Evolutionary conservation across 1,140 invertebrate species (phyloP), one percentile per base, ranked within the genome.

Genomic region (Drosophila orosa): DNA sequence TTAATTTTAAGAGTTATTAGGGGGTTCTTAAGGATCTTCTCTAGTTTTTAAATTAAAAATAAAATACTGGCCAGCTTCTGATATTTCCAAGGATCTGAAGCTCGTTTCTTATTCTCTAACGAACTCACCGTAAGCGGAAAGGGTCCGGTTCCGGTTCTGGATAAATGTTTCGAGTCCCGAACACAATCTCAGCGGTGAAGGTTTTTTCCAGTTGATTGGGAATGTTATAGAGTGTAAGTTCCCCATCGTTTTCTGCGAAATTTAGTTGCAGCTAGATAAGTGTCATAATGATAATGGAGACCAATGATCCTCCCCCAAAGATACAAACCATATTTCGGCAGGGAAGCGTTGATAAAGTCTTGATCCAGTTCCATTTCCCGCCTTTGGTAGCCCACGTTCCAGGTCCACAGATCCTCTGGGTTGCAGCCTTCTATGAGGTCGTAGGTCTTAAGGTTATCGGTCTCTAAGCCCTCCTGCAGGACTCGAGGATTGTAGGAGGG

Each of bases 131-230:
- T 22, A 47, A 12, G 7, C 50, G 52, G 19, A 37, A 15, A 10
- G 52, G 12, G 1, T 78, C 77, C 15, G 10, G 31, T 31, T 80
- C 75, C 0, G 56, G 58, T 27, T 90, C 77, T 0, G 90, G 81
- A 52, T 74, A 80, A 13, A 91, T 78, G 15, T 90, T 85, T 3
- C 75, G 61, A 24, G 69, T 79, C 9, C 90, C 90, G 17, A 90
- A 90, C 29, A 90, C 90, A 48, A 91, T 87, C 61, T 89, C 81
- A 5, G 84, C 90, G 0, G 52, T 80, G 39, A 91, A 91, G 12
- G 90, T 91, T 48, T 83, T 84, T 6, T 79, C 72, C 68, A 91
- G 47, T 45, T 91, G 84, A 0, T 65, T 75, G 19, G 90, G 90
- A 74, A 91, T 91, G 13, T 78, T 77, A 69, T 86, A 91, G 7